Base-by-base conservation (phyloP, 2,888 invertebrate species). In the Arctia plantaginis region DNA sequence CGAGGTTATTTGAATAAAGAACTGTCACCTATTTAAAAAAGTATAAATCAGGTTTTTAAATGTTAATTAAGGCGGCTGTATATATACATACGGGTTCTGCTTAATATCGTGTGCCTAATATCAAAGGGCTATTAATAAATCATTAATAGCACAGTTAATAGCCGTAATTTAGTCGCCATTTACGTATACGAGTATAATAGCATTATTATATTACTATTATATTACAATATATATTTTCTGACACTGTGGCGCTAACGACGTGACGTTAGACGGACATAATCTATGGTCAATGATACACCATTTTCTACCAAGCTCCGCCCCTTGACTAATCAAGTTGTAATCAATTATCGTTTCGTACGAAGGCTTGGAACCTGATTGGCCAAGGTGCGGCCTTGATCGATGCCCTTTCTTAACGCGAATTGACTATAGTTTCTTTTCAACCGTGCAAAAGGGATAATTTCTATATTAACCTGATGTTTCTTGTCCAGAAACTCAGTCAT, bases 1-100 rank as follows among this genome's bases (percentile, higher is more conserved):
- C 18, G 18, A 67, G 27, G 65, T 66, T 66, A 66, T 27, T 67
- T 67, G 44, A 67, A 67, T 67, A 67, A 27, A 67, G 67, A 67
- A 67, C 67, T 44, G 27, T 67, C 27, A 44, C 30, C 44, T 66
- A 39, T 66, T 66, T 18, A 62, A 18, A 27, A 55, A 62, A 62
- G 18, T 18, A 30, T 30, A 62, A 27, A 30, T 0, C 15, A 62
- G 6, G 15, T 62, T 15, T 30, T 30, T 1, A 62, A 30, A 62
- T 30, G 59, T 30, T 23, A 15, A 2, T 10, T 30, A 62, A 62
- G 8, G 15, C 23, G 8, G 23, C 12, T 10, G 23, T 47, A 18
- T 18, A 47, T 15, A 2, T 6, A 41, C 8, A 47, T 47, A 23
- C 8, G 0, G 51, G 23, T 12, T 20, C 4, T 51, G 51, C 51